Conservation (phyloP, 2,113 vertebrate genomes). For the Gymnobelideus leadbeateri region DNA sequence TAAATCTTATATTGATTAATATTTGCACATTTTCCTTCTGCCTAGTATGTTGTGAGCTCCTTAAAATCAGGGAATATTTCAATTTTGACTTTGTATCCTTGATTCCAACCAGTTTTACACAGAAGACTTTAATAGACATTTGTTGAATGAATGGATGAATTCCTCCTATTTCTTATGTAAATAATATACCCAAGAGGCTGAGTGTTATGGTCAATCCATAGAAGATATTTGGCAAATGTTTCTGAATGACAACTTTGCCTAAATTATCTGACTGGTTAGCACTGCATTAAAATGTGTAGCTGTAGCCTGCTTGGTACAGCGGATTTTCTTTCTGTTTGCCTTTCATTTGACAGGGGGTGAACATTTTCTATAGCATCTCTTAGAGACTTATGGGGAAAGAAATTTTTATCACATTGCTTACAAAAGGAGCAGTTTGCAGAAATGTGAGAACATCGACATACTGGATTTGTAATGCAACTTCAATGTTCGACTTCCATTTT, state of each 20-base stretch:
- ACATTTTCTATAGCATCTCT: constrained; percentile 17
- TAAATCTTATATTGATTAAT: neutral
- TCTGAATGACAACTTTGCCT: neutral
- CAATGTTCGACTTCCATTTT: constrained; percentile 43
- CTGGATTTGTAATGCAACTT: neutral
- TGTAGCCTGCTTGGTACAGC: neutral
- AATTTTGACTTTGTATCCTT: neutral
- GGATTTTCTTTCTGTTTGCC: constrained; percentile 29
- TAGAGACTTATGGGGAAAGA: constrained; percentile 16
- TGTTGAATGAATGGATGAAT: neutral
- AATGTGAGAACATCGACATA: neutral
- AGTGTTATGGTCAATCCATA: neutral
- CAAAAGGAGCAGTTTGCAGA: constrained; percentile 4
- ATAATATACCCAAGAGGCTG: neutral
- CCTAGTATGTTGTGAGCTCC: neutral
- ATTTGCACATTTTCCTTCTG: neutral
- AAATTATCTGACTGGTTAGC: constrained; percentile 13
- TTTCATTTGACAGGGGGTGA: constrained; percentile 7
- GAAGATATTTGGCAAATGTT: neutral
- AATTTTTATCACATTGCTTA: neutral
- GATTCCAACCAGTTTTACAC: neutral
- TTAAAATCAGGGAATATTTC: neutral
- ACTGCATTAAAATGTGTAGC: neutral
- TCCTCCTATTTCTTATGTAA: neutral
- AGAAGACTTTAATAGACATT: neutral